Evolutionary conservation across 1,140 invertebrate genomes (phyloP), one percentile per base, ranked within the genome.

Genomic region (Mizuhopecten yessoensis): DNA sequence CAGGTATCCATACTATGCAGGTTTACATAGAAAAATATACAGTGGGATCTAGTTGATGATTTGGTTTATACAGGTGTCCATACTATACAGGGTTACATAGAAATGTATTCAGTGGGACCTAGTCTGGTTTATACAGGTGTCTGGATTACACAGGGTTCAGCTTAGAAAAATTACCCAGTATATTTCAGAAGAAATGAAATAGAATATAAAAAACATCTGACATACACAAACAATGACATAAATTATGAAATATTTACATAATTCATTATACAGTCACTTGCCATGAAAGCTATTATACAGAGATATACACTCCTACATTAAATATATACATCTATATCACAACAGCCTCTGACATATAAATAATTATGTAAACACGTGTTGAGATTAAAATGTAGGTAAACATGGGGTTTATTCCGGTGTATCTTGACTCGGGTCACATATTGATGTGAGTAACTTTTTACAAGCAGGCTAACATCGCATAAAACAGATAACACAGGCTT

Each of bases 241-340:
- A 75, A 75, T 75, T 75, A n/a, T 75, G 57, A 75, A n/a, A 17
- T 75, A 75, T 75, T 75, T 75, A 75, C 23, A n/a, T 75, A 29
- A n/a, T 17, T 75, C 23, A 75, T 75, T 75, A 75, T 29, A n/a
- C 23, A 75, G 57, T 29, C 11, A 20, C 23, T 5, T 9, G 57
- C 23, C 57, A 75, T 75, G 57, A 75, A 75, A 75, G 15, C n/a
- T n/a, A n/a, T n/a, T n/a, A n/a, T n/a, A n/a, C n/a, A n/a, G n/a
- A 0, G 57, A 75, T 75, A 5, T n/a, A 29, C 57, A 17, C 57
- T 75, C 57, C 57, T n/a, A 75, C 5, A 75, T 75, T 1, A 75
- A 3, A 75, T 75, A 75, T 75, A 75, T 75, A 75, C 20, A 2
- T 75, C n/a, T 75, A 29, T 75, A 75, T 75, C n/a, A 5, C n/a